Evolutionary conservation across 1,140 invertebrate species (phyloP), one percentile per base, ranked within the genome.

Genomic region (Dysdera silvatica): DNA sequence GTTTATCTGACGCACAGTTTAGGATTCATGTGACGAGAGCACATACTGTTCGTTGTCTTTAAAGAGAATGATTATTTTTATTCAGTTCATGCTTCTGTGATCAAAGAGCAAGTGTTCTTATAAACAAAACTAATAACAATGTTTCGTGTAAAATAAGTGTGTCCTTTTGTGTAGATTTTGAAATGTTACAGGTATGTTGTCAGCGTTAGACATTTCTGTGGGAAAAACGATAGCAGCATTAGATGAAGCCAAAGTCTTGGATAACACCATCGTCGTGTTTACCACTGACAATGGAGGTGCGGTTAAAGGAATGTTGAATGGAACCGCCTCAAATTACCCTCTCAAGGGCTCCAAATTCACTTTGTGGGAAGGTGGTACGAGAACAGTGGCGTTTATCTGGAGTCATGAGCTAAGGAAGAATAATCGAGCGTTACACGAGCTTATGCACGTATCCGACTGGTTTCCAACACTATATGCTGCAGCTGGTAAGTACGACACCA

Each of bases 281-380:
- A 85, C 83, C 4, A 87, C 86, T 0, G 91, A 95, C 73, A 95
- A 95, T 74, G 91, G 91, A 8, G 91, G 89, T 0, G 87, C 91
- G 0, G 76, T 74, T 61, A 76, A 18, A 16, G 55, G 55, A 26
- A 26, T 57, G 29, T n/a, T 48, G 29, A 6, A 31, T 7, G 45
- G 29, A 10, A 41, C 16, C n/a, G 68, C 28, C 2, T 67, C 47
- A 45, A 80, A 80, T 68, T 76, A 68, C 67, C 79, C 79, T 0
- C 68, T 80, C 0, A 49, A 78, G 49, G 79, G 79, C n/a, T 73
- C 73, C 67, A 80, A 80, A 65, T 70, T 66, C n/a, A 75, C 77
- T 2, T 56, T 80, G 20, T 80, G 77, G 76, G 79, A 80, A 65
- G 79, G 79, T 24, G 79, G 79, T 1, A 26, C 51, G 23, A 65